Evolutionary conservation across 2,797 vertebrate genomes (phyloP).

Genomic region (Bucorvus abyssinicus): DNA sequence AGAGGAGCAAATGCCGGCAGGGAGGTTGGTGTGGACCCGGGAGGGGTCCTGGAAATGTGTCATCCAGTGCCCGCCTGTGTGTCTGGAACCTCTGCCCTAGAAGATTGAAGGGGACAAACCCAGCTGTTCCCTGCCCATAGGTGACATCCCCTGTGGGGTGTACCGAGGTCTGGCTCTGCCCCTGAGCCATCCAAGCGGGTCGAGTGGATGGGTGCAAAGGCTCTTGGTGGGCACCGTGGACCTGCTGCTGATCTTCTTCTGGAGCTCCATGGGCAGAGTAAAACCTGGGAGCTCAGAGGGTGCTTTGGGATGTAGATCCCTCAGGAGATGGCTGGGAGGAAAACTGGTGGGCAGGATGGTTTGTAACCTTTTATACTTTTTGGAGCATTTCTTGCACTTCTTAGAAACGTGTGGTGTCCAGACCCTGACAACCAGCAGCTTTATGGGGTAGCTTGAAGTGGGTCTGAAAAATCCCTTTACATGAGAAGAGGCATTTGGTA

Average conservation of each 20-base stretch:
- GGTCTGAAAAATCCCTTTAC: neutral
- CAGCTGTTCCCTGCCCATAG: neutral
- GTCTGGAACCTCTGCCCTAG: neutral
- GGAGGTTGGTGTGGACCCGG: neutral
- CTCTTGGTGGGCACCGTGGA: neutral
- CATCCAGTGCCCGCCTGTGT: accelerated
- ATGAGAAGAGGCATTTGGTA: neutral
- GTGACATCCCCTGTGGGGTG: neutral
- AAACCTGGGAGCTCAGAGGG: neutral
- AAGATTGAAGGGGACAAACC: neutral
- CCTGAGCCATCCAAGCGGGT: neutral
- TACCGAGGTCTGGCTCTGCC: neutral
- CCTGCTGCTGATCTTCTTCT: neutral
- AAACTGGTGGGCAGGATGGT: neutral
- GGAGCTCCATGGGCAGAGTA: neutral
- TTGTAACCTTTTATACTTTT: neutral
- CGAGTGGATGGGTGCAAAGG: neutral
- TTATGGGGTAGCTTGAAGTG: neutral
- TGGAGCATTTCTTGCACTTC: neutral
- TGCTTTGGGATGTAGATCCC: neutral
- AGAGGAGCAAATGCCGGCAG: neutral
- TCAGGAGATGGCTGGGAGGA: neutral
- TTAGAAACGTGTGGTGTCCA: accelerated
- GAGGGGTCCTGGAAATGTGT: neutral
- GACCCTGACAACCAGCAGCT: neutral